Percentiles rank a stretch among this genome's conserved stretches.
Conservation (phyloP, 2,888 invertebrate genomes). For the Exephanes ischioxanthus region DNA sequence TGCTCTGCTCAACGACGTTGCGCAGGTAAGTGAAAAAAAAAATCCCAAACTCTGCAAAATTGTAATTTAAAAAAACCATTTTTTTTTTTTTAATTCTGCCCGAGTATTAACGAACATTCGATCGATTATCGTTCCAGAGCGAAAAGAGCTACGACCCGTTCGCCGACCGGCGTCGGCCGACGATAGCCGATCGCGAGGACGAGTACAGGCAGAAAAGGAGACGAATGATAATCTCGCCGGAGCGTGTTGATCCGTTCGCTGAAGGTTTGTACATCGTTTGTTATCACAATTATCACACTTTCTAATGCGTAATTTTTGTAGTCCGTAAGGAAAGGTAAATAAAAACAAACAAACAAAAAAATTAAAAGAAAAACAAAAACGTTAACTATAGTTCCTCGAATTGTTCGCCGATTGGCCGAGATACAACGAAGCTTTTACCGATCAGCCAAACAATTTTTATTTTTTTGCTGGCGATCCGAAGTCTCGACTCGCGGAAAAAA, state of each 20-base stretch:
- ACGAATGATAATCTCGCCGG: constrained; percentile 97
- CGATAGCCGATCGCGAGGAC: constrained; percentile 98
- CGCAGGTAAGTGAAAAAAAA: constrained; percentile 88
- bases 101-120: constrained; percentile 1
- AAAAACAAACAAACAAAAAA: constrained; percentile 18
- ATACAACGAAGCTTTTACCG: background rate
- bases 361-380: background rate
- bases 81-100: constrained; percentile 12
- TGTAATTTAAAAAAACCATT: background rate
- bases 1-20: constrained; percentile 95
- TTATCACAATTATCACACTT: constrained; percentile 48
- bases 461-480: background rate
- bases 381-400: constrained; percentile 27
- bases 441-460: background rate
- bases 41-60: too few species aligned
- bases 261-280: constrained; percentile 90
- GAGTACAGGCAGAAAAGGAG: constrained; percentile 96
- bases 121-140: constrained; percentile 86
- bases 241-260: constrained; percentile 98
- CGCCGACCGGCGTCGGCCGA: constrained; percentile 95
- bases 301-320: constrained; percentile 7
- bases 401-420: constrained; percentile 20
- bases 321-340: constrained; percentile 13
- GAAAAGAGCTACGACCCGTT: constrained; percentile 98
- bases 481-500: background rate